These are phyloP conservation scores for Sterrhoptilus dennistouni DNA, from an alignment of 2,113 vertebrate species.

Conservation along the genomic window DNA sequence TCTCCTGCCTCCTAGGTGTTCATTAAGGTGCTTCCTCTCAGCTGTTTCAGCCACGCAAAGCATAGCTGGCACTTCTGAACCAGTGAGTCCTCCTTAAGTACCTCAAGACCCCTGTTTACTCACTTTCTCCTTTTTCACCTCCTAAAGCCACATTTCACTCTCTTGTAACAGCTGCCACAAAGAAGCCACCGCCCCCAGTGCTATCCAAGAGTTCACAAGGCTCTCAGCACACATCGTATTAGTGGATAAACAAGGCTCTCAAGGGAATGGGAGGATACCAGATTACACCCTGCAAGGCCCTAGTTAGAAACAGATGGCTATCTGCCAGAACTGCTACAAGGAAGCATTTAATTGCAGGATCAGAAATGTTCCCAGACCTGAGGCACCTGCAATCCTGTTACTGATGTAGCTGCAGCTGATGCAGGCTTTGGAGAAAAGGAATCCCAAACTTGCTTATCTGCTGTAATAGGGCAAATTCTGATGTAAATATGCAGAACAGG, in stretches of 20 bases:
- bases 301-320: conserved; percentile 30
- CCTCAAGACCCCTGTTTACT: not conserved
- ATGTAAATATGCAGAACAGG: not conserved
- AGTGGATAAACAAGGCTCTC: conserved; percentile 42
- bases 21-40: not conserved
- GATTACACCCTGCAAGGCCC: conserved; percentile 4
- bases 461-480: not conserved
- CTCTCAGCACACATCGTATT: not conserved
- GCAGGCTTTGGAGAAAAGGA: not conserved
- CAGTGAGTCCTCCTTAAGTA: not conserved
- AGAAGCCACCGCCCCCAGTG: not conserved
- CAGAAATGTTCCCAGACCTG: not conserved
- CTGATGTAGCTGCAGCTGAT: not conserved
- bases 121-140: not conserved
- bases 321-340: not conserved
- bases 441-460: not conserved
- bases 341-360: not conserved
- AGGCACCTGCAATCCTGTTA: not conserved
- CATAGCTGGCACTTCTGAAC: rapidly evolving
- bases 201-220: not conserved
- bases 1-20: not conserved
- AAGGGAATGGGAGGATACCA: conserved; percentile 9
- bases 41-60: not conserved
- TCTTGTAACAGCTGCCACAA: not conserved
- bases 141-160: not conserved